These are phyloP conservation scores for Tromatobia lineatoria DNA, from an alignment of 2,888 invertebrate genomes.

Conservation along the genomic window DNA sequence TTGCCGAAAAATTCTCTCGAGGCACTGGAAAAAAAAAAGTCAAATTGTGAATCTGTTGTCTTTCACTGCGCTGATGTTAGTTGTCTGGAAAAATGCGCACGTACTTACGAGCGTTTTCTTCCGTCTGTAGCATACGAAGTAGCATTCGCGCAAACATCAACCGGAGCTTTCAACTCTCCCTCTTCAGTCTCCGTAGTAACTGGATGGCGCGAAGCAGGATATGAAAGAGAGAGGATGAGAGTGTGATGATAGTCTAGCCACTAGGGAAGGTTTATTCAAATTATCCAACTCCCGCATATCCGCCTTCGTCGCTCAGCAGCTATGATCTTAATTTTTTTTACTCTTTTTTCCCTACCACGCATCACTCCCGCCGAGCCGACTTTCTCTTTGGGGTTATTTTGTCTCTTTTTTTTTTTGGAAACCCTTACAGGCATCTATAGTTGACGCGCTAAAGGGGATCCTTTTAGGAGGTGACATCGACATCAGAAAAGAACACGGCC, in stretches of 20 bases:
- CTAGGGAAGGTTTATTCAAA: constrained; percentile 78
- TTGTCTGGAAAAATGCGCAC: constrained; percentile 66
- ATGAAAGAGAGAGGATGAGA: constrained; percentile 44
- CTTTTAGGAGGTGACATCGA: constrained; percentile 6
- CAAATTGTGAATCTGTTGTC: constrained; percentile 29
- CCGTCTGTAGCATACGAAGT: constrained; percentile 79
- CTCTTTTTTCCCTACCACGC: constrained; percentile 58
- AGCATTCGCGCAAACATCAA: constrained; percentile 79
- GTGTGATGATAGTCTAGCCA: constrained; percentile 68
- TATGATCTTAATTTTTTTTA: constrained; percentile 54
- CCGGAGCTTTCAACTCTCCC: constrained; percentile 76
- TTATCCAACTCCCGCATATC: constrained; percentile 64
- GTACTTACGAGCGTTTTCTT: constrained; percentile 76
- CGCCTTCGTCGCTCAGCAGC: constrained; percentile 40
- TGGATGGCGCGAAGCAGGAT: constrained; percentile 34
- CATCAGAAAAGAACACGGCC: constrained; percentile 15
- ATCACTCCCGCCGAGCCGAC: constrained; percentile 17
- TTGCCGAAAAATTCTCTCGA: neutral
- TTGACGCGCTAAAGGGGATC: constrained; percentile 46
- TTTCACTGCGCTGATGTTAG: constrained; percentile 34
- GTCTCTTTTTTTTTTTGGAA: constrained; percentile 32
- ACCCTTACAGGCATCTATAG: constrained; percentile 16
- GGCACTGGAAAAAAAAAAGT: neutral
- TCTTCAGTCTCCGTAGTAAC: constrained; percentile 4
- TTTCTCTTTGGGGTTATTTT: constrained; percentile 4